A percentile compares a stretch with the other conserved stretches of the same genome.
Conservation (phyloP, 2,888 invertebrate genomes). For the Cheilosia vernalis region DNA sequence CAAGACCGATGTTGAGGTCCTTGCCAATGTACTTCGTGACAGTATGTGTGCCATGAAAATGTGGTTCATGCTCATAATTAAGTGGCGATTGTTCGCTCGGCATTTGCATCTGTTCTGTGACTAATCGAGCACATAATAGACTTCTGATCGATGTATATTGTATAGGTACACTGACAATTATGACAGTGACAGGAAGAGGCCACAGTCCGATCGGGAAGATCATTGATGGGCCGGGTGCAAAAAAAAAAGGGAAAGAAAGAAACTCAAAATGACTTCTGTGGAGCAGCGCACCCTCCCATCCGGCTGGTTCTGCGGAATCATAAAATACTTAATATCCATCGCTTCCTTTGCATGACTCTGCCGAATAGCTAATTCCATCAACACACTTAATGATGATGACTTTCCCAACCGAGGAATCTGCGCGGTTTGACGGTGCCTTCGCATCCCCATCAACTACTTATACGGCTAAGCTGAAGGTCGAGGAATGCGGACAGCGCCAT, state of each 20-base stretch:
- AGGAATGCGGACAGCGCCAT: slow-evolving; percentile 74
- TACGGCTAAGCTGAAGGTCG: slow-evolving; percentile 55
- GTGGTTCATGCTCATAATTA: slow-evolving; percentile 69
- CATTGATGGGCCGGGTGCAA: slow-evolving; percentile 34
- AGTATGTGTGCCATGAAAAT: slow-evolving; percentile 19
- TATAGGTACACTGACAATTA: slow-evolving; percentile 58
- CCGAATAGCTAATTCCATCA: slow-evolving; percentile 74
- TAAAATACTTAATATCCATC: slow-evolving; percentile 68
- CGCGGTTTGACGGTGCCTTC: slow-evolving; percentile 12
- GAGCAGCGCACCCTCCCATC: slow-evolving; percentile 43
- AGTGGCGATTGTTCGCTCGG: slow-evolving; percentile 63
- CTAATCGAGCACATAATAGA: slow-evolving; percentile 70
- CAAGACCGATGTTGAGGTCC: slow-evolving; percentile 32
- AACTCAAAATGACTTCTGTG: slow-evolving; percentile 69
- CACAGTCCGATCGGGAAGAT: slow-evolving; percentile 22
- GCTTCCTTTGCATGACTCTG: slow-evolving; percentile 70
- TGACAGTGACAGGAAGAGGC: slow-evolving; percentile 33
- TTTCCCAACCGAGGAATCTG: slow-evolving; percentile 61
- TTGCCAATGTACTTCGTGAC: slow-evolving; percentile 35
- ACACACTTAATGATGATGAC: slow-evolving; percentile 75
- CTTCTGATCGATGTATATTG: slow-evolving; percentile 66
- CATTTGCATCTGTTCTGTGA: slow-evolving; percentile 74
- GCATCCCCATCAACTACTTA: slow-evolving; percentile 41
- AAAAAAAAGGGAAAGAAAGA: slow-evolving; percentile 20
- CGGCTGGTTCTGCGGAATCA: slow-evolving; percentile 58